These are phyloP conservation scores for Cecidostiba fungosa DNA, from an alignment of 2,888 invertebrate genomes.

Conservation along the genomic window DNA sequence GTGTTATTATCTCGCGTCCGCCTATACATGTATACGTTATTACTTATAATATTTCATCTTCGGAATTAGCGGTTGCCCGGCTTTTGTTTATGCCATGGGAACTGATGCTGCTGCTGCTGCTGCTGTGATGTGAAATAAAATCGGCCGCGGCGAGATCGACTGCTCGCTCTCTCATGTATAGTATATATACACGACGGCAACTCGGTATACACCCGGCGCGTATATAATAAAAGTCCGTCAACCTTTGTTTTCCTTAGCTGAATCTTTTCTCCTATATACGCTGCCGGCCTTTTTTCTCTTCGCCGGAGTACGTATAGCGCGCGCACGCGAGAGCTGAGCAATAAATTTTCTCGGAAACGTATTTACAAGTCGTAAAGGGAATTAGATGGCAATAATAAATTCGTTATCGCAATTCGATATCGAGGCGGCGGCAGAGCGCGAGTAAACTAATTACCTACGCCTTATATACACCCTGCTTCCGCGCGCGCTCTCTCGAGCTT, in stretches of 20 bases:
- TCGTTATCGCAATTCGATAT: conserved; percentile 64
- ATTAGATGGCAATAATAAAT: conserved; percentile 65
- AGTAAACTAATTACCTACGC: conserved; percentile 74
- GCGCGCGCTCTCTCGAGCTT: conserved; percentile 45
- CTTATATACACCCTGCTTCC: conserved; percentile 50
- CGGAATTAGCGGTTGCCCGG: conserved; percentile 79
- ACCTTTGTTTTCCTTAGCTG: conserved; percentile 61
- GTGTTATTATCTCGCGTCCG: conserved; percentile 78
- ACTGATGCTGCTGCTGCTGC: conserved; percentile 2
- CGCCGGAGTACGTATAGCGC: conserved; percentile 50
- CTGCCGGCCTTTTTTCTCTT: conserved; percentile 29
- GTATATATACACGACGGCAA: neutral
- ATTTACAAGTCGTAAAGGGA: conserved; percentile 63
- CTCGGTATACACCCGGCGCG: no score
- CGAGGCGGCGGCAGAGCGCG: conserved; percentile 49
- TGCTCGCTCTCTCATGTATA: neutral
- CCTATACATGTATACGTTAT: conserved; percentile 77
- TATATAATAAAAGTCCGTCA: conserved; percentile 49
- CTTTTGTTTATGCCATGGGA: conserved; percentile 79
- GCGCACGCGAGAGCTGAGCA: conserved; percentile 31
- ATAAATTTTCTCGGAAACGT: conserved; percentile 63
- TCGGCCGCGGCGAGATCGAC: conserved; percentile 24
- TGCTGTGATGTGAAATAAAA: conserved; percentile 48
- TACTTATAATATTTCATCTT: conserved; percentile 81
- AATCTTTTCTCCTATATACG: conserved; percentile 27